Percentiles rank a stretch among this genome's conserved stretches.
Evolutionary conservation across 1,140 invertebrate species (phyloP).

Genomic region (Orchesella cincta): DNA sequence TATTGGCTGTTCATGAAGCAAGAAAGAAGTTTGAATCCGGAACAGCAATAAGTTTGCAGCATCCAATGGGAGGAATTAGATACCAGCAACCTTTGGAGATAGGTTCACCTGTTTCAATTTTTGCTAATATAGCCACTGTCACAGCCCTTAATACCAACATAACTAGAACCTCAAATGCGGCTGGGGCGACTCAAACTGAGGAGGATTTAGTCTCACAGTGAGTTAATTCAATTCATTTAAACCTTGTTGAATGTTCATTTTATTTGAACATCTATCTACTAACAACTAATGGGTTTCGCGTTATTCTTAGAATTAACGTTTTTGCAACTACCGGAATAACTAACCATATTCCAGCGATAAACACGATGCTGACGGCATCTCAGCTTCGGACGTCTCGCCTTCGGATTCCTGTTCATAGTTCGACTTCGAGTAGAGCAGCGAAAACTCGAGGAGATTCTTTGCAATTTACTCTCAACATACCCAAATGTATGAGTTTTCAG

Average conservation of each 20-base stretch:
- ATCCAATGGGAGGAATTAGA: conserved; percentile 32
- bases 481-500: not conserved
- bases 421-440: not conserved
- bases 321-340: conserved; percentile 37
- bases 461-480: not conserved
- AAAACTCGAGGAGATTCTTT: not conserved
- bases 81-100: conserved; percentile 49
- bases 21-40: not conserved
- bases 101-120: conserved; percentile 43
- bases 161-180: not conserved
- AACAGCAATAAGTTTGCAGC: conserved; percentile 32
- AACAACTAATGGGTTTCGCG: no score
- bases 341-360: conserved; percentile 45
- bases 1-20: not conserved
- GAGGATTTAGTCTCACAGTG: not conserved
- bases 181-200: not conserved
- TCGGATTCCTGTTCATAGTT: conserved; percentile 1
- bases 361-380: not conserved
- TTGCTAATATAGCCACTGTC: not conserved
- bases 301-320: conserved; percentile 28
- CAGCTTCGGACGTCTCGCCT: not conserved
- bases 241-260: no score
- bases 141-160: not conserved
- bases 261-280: no score
- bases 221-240: conserved; percentile 2